Conservation (phyloP, 2,113 vertebrate species). For the Rutilus rutilus region DNA sequence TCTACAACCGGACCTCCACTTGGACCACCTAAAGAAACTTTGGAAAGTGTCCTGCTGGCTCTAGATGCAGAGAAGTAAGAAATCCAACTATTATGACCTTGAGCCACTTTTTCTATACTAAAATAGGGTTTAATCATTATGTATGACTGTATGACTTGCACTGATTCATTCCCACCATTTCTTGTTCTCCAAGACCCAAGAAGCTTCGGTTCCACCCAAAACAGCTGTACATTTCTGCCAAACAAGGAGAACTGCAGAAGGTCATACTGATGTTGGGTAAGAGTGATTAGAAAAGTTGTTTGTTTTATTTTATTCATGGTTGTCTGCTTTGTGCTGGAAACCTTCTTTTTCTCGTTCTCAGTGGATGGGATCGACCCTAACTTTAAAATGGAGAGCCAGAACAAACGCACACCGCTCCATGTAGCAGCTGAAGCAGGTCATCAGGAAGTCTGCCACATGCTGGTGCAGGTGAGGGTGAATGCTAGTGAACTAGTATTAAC, state of each 20-base stretch:
- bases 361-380: conserved; percentile 98
- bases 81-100: background rate
- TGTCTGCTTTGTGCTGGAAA: background rate
- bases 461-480: conserved; percentile 83
- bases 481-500: background rate
- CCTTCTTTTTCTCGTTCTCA: conserved; percentile 60
- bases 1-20: conserved; percentile 55
- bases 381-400: conserved; percentile 96
- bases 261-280: conserved; percentile 94
- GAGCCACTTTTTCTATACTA: background rate
- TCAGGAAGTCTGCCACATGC: conserved; percentile 95
- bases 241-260: conserved; percentile 96
- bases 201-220: conserved; percentile 98
- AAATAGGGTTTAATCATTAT: background rate
- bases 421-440: conserved; percentile 91
- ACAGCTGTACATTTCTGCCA: conserved; percentile 94
- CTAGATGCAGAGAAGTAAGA: conserved; percentile 94
- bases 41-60: conserved; percentile 92
- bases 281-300: background rate
- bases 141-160: background rate
- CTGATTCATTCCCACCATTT: background rate
- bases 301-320: background rate
- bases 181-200: conserved; percentile 83
- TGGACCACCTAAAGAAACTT: conserved; percentile 87
- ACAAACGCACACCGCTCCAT: conserved; percentile 91